These are phyloP conservation scores for Aricia artaxerxes DNA, from an alignment of 2,888 invertebrate species.

Conservation along the genomic window DNA sequence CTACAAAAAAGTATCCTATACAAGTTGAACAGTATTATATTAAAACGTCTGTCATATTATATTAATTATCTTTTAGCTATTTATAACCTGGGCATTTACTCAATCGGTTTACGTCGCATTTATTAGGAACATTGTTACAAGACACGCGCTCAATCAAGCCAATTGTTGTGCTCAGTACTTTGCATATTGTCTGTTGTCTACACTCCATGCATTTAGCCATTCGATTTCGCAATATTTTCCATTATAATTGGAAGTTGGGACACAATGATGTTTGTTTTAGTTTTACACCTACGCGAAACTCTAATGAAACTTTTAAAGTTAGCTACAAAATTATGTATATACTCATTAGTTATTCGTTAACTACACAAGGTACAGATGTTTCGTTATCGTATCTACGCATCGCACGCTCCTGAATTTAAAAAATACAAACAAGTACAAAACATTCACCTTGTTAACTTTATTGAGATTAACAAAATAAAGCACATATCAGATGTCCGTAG, in stretches of 20 bases:
- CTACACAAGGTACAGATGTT: background rate
- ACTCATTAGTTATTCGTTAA: background rate
- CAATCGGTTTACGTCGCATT: constrained; percentile 48
- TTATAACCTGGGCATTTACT: background rate
- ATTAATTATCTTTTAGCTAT: background rate
- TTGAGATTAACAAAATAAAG: constrained; percentile 30
- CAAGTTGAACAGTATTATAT: background rate
- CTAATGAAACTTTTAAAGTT: background rate
- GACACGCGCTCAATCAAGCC: constrained; percentile 65
- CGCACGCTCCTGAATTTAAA: background rate
- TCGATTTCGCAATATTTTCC: background rate
- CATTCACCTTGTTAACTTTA: constrained; percentile 24
- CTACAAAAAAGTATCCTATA: no score
- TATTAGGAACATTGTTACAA: constrained; percentile 47
- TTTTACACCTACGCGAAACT: background rate
- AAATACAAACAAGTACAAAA: background rate
- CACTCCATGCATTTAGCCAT: constrained; percentile 28
- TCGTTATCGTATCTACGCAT: background rate
- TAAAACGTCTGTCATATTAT: background rate
- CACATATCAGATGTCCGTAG: constrained; percentile 30
- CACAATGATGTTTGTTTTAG: background rate
- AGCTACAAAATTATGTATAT: background rate
- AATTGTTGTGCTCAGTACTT: constrained; percentile 64
- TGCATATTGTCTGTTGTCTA: constrained; percentile 44
- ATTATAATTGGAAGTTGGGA: background rate